A percentile compares a stretch with the other conserved stretches of the same genome.
Evolutionary conservation across 2,113 vertebrate genomes (phyloP).

Genomic region (Fregetta grallaria): DNA sequence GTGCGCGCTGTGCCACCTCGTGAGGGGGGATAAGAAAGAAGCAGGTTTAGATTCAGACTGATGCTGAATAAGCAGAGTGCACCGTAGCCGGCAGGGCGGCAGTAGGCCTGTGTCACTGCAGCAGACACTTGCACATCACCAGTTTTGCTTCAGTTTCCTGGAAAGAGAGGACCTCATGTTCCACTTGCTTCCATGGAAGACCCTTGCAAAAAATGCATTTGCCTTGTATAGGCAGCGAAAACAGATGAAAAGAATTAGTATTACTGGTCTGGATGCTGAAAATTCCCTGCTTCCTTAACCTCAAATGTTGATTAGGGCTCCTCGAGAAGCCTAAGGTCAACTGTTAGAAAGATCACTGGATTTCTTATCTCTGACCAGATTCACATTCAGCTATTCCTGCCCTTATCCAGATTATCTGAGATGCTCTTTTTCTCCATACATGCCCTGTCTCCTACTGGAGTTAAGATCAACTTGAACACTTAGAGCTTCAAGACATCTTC

Average conservation of each 20-base stretch:
- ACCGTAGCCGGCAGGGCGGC: background rate
- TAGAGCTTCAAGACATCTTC: background rate
- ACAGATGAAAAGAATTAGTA: background rate
- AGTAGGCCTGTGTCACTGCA: background rate
- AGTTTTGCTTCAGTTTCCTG: background rate
- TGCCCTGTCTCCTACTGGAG: background rate
- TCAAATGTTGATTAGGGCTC: background rate
- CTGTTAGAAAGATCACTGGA: background rate
- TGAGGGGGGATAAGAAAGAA: background rate
- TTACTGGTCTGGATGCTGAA: background rate
- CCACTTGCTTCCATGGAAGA: background rate
- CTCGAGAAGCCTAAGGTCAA: background rate
- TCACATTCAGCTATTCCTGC: background rate
- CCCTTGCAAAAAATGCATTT: background rate
- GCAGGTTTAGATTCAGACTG: background rate
- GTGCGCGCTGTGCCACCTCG: background rate
- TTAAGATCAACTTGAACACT: background rate
- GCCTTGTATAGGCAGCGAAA: background rate
- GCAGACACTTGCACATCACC: background rate
- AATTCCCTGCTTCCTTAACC: background rate
- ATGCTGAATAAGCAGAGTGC: background rate
- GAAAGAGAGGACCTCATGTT: background rate
- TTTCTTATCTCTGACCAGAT: background rate
- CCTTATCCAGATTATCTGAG: background rate
- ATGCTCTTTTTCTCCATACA: background rate